Evolutionary conservation across 2,113 vertebrate genomes (phyloP), one percentile per base, ranked within the genome.

Genomic region (Egretta garzetta): DNA sequence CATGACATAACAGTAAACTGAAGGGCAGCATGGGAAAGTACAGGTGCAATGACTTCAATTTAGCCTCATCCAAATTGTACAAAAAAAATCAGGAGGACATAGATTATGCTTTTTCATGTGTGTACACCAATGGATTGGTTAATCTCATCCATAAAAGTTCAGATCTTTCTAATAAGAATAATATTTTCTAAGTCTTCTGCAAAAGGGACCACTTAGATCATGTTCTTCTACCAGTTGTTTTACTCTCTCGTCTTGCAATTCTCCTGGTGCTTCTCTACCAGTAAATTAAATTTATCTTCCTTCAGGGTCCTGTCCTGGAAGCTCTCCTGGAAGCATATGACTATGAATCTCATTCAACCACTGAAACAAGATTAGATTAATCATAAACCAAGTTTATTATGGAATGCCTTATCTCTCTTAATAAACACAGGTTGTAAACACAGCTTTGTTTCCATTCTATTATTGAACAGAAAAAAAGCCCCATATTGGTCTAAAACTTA

Each of bases 381-480:
- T 90, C 64, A 75, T 87, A 87, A 91, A 86, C 22, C 30, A 87
- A 94, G 68, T 89, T 90, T 93, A 58, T 89, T 77, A 81, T 74
- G 56, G 52, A 91, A 96, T 90, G 30, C 75, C 28, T 91, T 74
- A 70, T 86, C 83, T 95, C 26, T 89, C 47, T 80, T 86, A 74
- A 63, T 95, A 93, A 96, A 95, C 73, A 92, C 59, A 73, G 88
- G 76, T 97, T 96, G 71, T 86, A 95, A 92, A 95, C 50, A 90
- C 50, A 88, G 55, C 10, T 94, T 80, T 83, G 55, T 24, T 45
- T 91, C 28, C 13, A 39, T 58, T 85, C 59, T 88, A 19, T 45
- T 85, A 85, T 23, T 41, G 20, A 82, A 53, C 4, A 9, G 71
- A 37, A 72, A 79, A 81, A 39, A 62, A 41, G 22, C n/a, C 16